Conservation (phyloP, 2,797 vertebrate species). For the Cercopithecus diana region DNA sequence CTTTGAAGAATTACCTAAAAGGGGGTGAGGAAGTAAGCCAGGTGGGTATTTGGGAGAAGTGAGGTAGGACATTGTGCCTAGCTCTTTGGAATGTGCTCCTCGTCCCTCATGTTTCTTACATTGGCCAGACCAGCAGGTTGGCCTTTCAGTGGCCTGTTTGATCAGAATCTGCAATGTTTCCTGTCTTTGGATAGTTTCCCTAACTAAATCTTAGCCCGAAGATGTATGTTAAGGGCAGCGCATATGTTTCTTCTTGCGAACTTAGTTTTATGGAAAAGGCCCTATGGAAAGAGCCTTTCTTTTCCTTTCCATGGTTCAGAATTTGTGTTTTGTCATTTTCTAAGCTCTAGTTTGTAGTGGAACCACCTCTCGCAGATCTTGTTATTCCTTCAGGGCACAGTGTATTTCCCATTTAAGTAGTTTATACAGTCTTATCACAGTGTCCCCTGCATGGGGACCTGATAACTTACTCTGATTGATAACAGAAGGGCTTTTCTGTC, state of each 20-base stretch:
- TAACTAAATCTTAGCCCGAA: not conserved
- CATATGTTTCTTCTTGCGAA: constrained; percentile 35
- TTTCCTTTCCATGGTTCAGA: not conserved
- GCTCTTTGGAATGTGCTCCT: not conserved
- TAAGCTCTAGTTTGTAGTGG: not conserved
- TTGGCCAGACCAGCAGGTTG: not conserved
- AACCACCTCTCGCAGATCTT: not conserved
- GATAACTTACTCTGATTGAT: constrained; percentile 53
- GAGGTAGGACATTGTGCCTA: not conserved
- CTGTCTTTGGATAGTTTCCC: not conserved
- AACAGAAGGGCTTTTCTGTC: constrained; percentile 42
- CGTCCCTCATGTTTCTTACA: not conserved
- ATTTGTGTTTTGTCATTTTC: not conserved
- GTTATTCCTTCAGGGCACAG: constrained; percentile 20
- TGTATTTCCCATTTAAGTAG: constrained; percentile 48
- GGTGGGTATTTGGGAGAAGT: not conserved
- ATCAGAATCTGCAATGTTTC: constrained; percentile 14
- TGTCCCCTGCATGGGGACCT: not conserved
- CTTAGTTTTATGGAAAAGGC: not conserved
- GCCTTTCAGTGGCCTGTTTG: not conserved
- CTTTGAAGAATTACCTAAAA: not conserved
- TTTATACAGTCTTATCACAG: not conserved
- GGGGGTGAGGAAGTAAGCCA: not conserved
- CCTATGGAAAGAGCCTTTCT: not conserved
- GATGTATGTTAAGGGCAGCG: not conserved